Evolutionary conservation across 2,797 vertebrate species (phyloP).

Genomic region (Acanthornis magna): DNA sequence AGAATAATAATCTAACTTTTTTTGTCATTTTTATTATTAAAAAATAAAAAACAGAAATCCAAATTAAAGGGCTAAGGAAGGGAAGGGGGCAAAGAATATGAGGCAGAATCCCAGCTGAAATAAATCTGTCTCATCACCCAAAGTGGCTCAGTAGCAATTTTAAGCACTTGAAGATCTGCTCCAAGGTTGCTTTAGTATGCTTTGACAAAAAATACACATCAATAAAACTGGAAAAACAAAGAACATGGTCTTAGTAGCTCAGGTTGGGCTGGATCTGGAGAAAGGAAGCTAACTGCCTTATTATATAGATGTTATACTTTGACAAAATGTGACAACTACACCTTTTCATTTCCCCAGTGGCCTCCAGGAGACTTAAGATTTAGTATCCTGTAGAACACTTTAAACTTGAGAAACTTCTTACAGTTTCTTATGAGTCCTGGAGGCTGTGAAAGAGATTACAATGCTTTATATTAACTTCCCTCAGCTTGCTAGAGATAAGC

Average conservation of each 20-base stretch:
- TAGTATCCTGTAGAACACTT: constrained; percentile 53
- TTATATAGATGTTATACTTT: constrained; percentile 37
- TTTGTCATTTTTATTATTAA: neutral
- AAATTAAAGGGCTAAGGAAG: neutral
- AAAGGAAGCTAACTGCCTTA: constrained; percentile 34
- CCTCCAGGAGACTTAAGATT: constrained; percentile 70
- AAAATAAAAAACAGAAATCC: neutral
- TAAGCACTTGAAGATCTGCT: neutral
- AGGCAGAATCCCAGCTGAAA: neutral
- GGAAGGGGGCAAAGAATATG: neutral
- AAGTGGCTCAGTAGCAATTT: neutral
- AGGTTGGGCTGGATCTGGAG: neutral
- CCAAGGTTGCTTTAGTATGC: neutral
- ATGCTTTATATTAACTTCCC: constrained; percentile 52
- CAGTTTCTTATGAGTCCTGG: constrained; percentile 63
- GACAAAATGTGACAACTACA: constrained; percentile 64
- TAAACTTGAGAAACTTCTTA: constrained; percentile 63
- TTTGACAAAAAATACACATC: neutral
- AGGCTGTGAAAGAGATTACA: constrained; percentile 67
- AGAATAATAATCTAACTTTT: rapidly evolving
- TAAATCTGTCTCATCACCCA: neutral
- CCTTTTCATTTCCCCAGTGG: constrained; percentile 68
- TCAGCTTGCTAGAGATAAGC: constrained; percentile 36
- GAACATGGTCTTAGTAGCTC: neutral
- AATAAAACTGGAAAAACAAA: constrained; percentile 15